Evolutionary conservation across 2,113 vertebrate species (phyloP).

Genomic region (Campylomormyrus numenius): DNA sequence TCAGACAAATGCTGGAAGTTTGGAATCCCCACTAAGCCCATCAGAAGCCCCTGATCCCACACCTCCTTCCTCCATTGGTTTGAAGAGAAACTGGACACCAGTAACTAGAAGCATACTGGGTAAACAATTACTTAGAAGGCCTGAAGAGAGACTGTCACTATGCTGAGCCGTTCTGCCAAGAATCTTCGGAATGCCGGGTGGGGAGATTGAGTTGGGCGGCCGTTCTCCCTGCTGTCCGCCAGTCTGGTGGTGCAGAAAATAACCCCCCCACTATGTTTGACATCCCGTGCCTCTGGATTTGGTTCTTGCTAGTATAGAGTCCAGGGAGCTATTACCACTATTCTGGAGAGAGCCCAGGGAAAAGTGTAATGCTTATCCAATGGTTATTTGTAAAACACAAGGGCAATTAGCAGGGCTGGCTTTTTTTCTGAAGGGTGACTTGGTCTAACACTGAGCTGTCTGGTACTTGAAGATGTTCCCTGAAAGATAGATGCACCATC

Average conservation of each 20-base stretch:
- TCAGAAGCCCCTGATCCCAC: not conserved
- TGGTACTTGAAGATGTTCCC: not conserved
- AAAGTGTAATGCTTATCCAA: not conserved
- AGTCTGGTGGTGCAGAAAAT: not conserved
- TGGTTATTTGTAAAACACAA: not conserved
- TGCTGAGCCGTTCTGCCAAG: not conserved
- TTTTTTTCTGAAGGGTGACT: not conserved
- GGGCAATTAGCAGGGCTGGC: not conserved
- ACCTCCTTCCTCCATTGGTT: not conserved
- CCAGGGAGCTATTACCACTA: not conserved
- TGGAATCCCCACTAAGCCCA: not conserved
- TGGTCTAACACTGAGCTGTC: not conserved
- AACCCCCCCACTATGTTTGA: not conserved
- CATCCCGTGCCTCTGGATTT: not conserved
- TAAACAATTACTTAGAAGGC: conserved; percentile 12
- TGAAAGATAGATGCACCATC: not conserved
- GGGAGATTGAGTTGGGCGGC: not conserved
- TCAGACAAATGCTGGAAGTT: not conserved
- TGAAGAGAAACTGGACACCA: not conserved
- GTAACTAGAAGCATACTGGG: not conserved
- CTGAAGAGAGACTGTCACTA: not conserved
- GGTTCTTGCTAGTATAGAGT: not conserved
- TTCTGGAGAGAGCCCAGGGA: not conserved
- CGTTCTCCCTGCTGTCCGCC: not conserved
- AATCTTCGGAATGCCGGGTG: conserved; percentile 3